phyloP scores from a whole-genome alignment of 2,797 vertebrate genomes.

The Oophaga sylvatica region DNA sequence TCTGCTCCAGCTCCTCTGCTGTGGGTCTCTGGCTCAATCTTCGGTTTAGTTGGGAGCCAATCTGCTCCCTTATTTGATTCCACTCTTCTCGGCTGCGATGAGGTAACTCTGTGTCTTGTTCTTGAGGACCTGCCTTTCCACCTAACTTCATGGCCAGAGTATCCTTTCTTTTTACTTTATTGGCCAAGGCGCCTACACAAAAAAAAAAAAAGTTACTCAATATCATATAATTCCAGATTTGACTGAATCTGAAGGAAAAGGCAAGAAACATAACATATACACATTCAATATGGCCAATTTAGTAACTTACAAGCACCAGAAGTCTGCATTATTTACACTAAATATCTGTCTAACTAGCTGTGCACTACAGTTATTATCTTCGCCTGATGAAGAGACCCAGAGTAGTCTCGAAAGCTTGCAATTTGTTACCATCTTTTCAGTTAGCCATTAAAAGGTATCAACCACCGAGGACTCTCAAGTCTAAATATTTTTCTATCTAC shows the following conservation, averaged over 20 bases:
- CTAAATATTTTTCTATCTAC: no score
- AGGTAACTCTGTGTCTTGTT: slow-evolving; percentile 84
- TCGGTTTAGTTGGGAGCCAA: slow-evolving; percentile 91
- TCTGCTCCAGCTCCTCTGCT: slow-evolving; percentile 94
- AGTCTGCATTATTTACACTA: no score
- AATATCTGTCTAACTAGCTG: no score
- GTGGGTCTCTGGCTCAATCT: slow-evolving; percentile 95
- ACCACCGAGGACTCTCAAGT: no score
- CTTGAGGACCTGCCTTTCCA: slow-evolving; percentile 70
- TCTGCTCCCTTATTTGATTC: slow-evolving; percentile 95
- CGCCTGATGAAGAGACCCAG: no score
- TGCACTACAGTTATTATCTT: no score
- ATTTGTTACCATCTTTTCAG: no score
- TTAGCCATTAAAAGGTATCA: no score
- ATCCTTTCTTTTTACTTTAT: slow-evolving; percentile 94
- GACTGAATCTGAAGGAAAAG: background rate
- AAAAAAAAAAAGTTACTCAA: background rate
- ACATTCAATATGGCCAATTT: no score
- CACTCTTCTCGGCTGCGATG: slow-evolving; percentile 96
- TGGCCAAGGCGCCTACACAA: slow-evolving; percentile 86
- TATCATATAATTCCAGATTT: background rate
- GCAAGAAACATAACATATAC: no score
- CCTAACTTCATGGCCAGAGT: slow-evolving; percentile 93
- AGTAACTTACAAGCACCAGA: no score
- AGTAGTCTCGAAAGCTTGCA: no score